Evolutionary conservation across 2,797 vertebrate species (phyloP), one percentile per base, ranked within the genome.

Genomic region (Loriculus beryllinus): DNA sequence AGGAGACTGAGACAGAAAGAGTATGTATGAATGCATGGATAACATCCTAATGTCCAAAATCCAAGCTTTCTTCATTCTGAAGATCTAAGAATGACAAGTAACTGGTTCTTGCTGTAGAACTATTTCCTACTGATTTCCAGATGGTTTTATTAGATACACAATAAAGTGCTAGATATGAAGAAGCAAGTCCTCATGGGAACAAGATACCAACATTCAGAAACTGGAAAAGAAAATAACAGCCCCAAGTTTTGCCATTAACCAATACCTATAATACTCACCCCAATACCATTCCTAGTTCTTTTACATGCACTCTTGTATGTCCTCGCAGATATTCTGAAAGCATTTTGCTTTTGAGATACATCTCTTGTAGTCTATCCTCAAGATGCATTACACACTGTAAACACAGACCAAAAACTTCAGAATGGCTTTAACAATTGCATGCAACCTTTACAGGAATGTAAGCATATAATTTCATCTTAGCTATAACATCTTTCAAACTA

Each of bases 301-400:
- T 98, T 51, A 98, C 98, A 11, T 98, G 98, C 63, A 98, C 98
- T 94, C 98, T 97, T 15, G 97, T 98, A 75, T 99, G 98, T 89
- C 98, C 98, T 86, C 98, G 98, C 71, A 99, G 97, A 93, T 99
- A 99, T 71, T 98, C 98, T 15, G 98, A 98, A 49, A 99, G 97
- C 98, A 98, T 98, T 96, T 98, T 98, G 95, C 98, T 99, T 93
- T 98, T 98, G 78, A 98, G 98, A 96, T 98, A 99, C 97, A 99
- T 97, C 96, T 98, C 98, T 82, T 98, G 98, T 35, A 99, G 97
- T 48, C 98, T 98, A 52, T 99, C 98, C 93, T 99, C 98, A 64
- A 99, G 98, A 94, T 99, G 98, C 98, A 98, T 99, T 96, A 99
- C 74, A 84, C 98, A 99, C 98, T 99, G 97, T 14, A 60, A 95